phyloP scores from a whole-genome alignment of 2,888 invertebrate genomes.

The Latheticus oryzae region DNA sequence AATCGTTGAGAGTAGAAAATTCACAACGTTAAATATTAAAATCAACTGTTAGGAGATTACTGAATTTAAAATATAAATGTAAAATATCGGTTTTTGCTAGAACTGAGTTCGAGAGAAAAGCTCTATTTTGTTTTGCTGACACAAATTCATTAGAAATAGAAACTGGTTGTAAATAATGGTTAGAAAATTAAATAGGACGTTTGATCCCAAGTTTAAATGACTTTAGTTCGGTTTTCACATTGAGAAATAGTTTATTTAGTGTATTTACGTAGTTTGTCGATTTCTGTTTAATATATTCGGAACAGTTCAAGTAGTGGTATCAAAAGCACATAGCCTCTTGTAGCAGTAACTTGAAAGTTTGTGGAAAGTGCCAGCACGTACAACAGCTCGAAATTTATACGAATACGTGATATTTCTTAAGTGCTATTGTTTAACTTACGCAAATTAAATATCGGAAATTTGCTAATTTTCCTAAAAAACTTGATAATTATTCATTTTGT shows the following conservation, averaged over 20 bases:
- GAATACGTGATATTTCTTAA: slow-evolving; percentile 48
- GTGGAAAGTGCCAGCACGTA: slow-evolving; percentile 46
- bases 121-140: too few relatives aligned
- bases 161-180: not conserved
- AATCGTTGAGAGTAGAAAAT: too few relatives aligned
- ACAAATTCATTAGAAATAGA: too few relatives aligned
- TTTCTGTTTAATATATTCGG: slow-evolving; percentile 31
- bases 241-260: slow-evolving; percentile 18
- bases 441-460: slow-evolving; percentile 40
- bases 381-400: slow-evolving; percentile 45
- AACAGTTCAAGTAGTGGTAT: slow-evolving; percentile 25
- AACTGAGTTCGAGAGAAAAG: too few relatives aligned
- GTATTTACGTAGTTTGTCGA: slow-evolving; percentile 17
- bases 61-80: too few relatives aligned
- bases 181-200: not conserved
- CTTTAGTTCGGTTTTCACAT: slow-evolving; percentile 3
- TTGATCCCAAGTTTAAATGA: slow-evolving; percentile 1
- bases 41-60: too few relatives aligned
- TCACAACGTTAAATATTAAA: too few relatives aligned
- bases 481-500: slow-evolving; percentile 5
- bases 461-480: slow-evolving; percentile 7
- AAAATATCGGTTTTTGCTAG: too few relatives aligned
- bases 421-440: slow-evolving; percentile 36
- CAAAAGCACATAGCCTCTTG: slow-evolving; percentile 39
- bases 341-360: slow-evolving; percentile 44